Evolutionary conservation across 2,797 vertebrate genomes (phyloP).

Genomic region (Sebastes nivosus): DNA sequence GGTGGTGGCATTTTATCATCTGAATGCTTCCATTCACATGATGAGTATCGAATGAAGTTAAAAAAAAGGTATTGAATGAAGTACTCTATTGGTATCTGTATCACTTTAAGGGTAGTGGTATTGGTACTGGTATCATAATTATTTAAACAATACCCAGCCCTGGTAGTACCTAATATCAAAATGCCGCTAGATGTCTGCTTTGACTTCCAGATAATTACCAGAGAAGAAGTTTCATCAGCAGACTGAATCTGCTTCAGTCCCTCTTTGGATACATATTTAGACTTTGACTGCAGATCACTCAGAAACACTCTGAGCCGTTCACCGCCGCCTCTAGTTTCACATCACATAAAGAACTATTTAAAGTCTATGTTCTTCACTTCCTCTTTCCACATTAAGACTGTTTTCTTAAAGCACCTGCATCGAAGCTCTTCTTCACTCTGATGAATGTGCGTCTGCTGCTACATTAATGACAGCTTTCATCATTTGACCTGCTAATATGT

Average conservation of each 20-base stretch:
- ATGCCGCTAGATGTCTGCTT: background rate
- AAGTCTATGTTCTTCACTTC: background rate
- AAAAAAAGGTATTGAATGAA: too few species aligned
- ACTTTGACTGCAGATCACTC: background rate
- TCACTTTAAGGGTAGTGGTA: too few species aligned
- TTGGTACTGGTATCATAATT: too few species aligned
- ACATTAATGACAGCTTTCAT: background rate
- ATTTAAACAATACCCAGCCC: too few species aligned
- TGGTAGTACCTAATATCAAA: too few species aligned
- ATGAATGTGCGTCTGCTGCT: background rate
- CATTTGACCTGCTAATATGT: background rate
- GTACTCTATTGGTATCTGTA: too few species aligned
- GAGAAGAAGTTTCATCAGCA: background rate
- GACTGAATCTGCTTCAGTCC: background rate
- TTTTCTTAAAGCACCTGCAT: background rate
- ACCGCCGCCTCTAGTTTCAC: background rate
- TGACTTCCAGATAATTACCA: background rate
- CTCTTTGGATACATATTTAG: slow-evolving; percentile 36
- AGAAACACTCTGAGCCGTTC: background rate
- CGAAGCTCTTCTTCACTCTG: background rate
- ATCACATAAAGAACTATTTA: background rate
- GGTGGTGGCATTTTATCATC: too few species aligned
- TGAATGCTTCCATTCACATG: too few species aligned
- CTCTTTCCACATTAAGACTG: background rate
- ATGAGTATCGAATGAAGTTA: too few species aligned